Percentiles rank a stretch among this genome's conserved stretches.
These are phyloP conservation scores for Triplophysa dalaica DNA, from an alignment of 2,113 vertebrate species.

Conservation along the genomic window DNA sequence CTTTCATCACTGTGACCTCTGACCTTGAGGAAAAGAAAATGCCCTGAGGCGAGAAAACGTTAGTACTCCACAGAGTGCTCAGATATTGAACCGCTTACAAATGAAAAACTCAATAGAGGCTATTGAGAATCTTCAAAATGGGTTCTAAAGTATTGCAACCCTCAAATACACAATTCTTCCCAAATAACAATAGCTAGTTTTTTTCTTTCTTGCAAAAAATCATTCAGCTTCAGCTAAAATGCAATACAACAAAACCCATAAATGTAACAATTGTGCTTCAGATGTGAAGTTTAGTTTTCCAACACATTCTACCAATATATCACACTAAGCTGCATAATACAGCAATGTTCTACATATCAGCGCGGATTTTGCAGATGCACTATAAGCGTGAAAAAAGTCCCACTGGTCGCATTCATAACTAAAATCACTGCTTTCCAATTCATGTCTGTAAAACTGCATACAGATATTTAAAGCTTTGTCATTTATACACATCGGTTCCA, in stretches of 20 bases:
- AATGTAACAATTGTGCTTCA: slow-evolving; percentile 2
- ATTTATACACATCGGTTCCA: background rate
- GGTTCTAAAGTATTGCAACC: background rate
- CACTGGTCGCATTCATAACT: slow-evolving; percentile 6
- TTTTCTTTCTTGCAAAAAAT: background rate
- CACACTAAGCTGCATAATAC: background rate
- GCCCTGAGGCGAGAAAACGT: slow-evolving; percentile 68
- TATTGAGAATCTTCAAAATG: background rate
- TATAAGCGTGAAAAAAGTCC: slow-evolving; percentile 19
- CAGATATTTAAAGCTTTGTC: background rate
- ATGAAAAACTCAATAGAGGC: background rate
- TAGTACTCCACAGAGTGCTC: slow-evolving; percentile 16
- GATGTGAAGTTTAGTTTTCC: background rate
- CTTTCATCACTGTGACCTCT: slow-evolving; percentile 58
- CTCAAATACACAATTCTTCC: background rate
- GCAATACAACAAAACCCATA: background rate
- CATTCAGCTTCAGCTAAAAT: background rate
- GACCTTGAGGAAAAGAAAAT: slow-evolving; percentile 80
- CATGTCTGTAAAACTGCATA: slow-evolving; percentile 33
- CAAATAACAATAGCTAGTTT: background rate
- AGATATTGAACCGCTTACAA: background rate
- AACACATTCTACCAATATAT: slow-evolving; percentile 29
- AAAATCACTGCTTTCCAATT: slow-evolving; percentile 23
- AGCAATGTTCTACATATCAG: slow-evolving; percentile 26
- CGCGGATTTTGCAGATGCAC: background rate